Evolutionary conservation across 2,113 vertebrate genomes (phyloP), one percentile per base, ranked within the genome.

Genomic region (Sialia sialis): DNA sequence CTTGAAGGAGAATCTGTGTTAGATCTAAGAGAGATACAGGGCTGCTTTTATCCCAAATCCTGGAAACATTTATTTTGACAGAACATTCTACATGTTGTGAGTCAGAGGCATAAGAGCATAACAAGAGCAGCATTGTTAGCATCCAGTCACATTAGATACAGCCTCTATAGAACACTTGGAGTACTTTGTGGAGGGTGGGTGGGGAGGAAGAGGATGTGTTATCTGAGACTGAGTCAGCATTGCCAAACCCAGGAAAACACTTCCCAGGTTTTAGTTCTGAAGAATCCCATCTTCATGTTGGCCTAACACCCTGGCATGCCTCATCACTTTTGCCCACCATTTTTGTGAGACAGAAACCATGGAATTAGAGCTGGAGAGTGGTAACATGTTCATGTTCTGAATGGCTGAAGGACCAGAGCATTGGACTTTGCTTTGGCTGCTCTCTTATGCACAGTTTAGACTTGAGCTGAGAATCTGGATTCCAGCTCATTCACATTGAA

Each of bases 161-260:
- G 1, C 18, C 34, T 69, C 64, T 78, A 6, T 63, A 22, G 84
- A 87, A 80, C 10, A 8, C 38, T 88, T 75, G 29, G 6, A 54
- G 46, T 25, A 29, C 48, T 75, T 82, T 52, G 49, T 77, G 83
- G 36, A 83, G 41, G 20, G 58, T 44, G 46, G 46, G 63, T 34
- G 63, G 29, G 59, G 62, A 94, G 19, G 44, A 92, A 88, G 58
- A 51, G 27, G 56, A 68, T 49, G 22, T 63, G 27, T 86, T 86
- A 29, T 20, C 49, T 79, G 63, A 83, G 86, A 32, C 72, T 83
- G 83, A 83, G 51, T 86, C 58, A 88, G 46, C 54, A 26, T 26
- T 92, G 72, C 76, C 72, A 90, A 93, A 85, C n/a, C 39, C 67
- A 76, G 79, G 56, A 72, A 87, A 89, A 58, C n/a, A 56, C 54